Base-by-base conservation (phyloP, 2,797 vertebrate species). In the Salmo trutta region DNA sequence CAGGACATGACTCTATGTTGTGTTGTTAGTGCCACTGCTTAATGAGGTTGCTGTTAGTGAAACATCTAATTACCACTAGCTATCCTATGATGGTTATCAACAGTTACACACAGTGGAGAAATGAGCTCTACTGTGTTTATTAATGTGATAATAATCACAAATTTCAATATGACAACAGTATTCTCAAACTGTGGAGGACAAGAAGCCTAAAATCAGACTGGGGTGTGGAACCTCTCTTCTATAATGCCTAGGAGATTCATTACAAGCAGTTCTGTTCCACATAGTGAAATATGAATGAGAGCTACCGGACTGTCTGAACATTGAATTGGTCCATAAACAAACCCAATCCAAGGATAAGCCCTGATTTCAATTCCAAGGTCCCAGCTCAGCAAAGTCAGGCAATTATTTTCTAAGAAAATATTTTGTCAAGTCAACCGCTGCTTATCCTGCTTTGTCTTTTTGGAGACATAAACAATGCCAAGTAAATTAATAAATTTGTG, bases 261-360 rank as follows among this genome's bases (percentile, higher is more conserved):
- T 88, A 89, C 84, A 87, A 89, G 76, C 79, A 85, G 86, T 90
- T 91, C 89, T 91, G 84, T 90, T 91, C 87, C 85, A 90, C 88
- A 86, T 88, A 91, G 87, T 90, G 87, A 89, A 91, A 92, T 91
- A 91, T 79, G 88, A 90, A 88, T 86, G 89, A 24, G 59, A 64
- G 12, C 21, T 24, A 84, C 81, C 81, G 78, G 27, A 75, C 83
- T 84, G 88, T 80, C 80, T 89, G 87, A 88, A 89, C 88, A 89
- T 89, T 84, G 81, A 84, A 82, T 79, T 52, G 85, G 82, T 88
- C 84, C 82, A 88, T 89, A 86, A 87, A 86, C 77, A 67, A 81
- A 82, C 75, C 79, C 81, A 12, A 85, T 70, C 81, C 79, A 79
- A 80, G 33, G 88, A 81, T 76, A 86, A 84, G 83, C 79, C 87